phyloP scores from a whole-genome alignment of 1,140 invertebrate species.

The Bombus waltoni region DNA sequence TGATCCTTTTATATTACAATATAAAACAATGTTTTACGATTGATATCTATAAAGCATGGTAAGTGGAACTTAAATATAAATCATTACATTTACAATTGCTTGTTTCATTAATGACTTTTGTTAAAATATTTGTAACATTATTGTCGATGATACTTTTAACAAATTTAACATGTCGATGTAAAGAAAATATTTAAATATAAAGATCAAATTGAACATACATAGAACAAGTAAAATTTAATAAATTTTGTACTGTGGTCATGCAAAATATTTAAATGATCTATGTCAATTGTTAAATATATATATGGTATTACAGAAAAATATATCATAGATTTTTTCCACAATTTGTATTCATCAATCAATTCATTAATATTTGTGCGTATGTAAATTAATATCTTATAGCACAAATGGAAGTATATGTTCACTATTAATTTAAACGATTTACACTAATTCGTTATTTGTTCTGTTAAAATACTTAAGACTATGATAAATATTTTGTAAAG shows the following conservation, averaged over 20 bases:
- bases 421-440: neutral
- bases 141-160: too few species aligned
- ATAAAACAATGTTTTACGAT: neutral
- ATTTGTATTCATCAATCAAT: neutral
- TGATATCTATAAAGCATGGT: neutral
- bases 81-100: conserved; percentile 1
- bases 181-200: neutral
- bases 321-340: too few species aligned
- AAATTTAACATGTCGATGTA: neutral
- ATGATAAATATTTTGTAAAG: conserved; percentile 62
- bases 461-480: neutral
- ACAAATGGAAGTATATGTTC: neutral
- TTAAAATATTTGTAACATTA: neutral
- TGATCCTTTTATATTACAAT: conserved; percentile 11
- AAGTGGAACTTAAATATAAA: neutral
- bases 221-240: conserved; percentile 8
- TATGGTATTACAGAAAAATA: conserved; percentile 25
- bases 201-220: neutral
- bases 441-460: neutral
- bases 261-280: conserved; percentile 12
- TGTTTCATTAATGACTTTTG: neutral
- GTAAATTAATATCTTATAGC: neutral
- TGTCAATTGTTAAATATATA: neutral
- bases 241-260: conserved; percentile 10
- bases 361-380: conserved; percentile 13